phyloP scores from a whole-genome alignment of 2,113 vertebrate genomes.

The Motacilla alba region DNA sequence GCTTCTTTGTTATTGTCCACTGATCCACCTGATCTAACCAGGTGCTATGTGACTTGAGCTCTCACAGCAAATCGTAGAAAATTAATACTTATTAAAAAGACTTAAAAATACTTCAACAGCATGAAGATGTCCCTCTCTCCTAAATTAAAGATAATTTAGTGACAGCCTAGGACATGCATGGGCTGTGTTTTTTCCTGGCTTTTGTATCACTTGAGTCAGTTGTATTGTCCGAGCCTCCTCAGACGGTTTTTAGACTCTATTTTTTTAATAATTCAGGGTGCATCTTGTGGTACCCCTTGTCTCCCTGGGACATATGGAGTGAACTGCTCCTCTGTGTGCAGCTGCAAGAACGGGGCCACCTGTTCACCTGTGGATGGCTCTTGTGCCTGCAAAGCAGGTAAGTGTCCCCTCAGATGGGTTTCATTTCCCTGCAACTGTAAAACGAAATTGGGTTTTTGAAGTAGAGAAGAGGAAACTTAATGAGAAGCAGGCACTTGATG shows the following conservation, averaged over 20 bases:
- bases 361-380: constrained; percentile 94
- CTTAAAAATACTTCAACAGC: background rate
- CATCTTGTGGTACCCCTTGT: constrained; percentile 82
- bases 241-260: background rate
- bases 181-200: background rate
- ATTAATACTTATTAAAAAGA: background rate
- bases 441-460: background rate
- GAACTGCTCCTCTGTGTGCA: constrained; percentile 88
- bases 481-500: background rate
- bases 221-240: background rate
- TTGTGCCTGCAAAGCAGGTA: constrained; percentile 91
- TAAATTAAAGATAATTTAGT: background rate
- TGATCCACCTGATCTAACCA: background rate
- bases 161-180: background rate
- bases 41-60: background rate
- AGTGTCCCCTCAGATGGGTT: background rate
- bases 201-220: background rate
- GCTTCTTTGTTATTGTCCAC: background rate
- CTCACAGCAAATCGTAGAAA: background rate
- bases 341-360: constrained; percentile 84
- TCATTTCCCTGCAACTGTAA: background rate
- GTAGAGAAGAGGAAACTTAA: background rate
- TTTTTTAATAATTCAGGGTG: constrained; percentile 70
- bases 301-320: constrained; percentile 79
- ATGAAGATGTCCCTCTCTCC: background rate